These are phyloP conservation scores for Euura saliciscinereae DNA, from an alignment of 1,140 invertebrate species.

Conservation along the genomic window DNA sequence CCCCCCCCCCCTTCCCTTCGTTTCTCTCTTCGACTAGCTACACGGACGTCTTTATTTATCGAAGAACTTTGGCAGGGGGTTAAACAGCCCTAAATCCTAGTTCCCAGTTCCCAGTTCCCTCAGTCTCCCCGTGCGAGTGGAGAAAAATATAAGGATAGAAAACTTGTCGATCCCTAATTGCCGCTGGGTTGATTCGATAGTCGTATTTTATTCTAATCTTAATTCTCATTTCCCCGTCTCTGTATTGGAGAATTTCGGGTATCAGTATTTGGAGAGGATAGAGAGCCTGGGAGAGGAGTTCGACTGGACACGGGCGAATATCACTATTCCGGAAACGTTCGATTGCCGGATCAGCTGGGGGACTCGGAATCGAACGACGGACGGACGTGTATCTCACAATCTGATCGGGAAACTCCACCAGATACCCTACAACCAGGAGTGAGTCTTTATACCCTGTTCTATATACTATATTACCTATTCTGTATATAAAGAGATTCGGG, in stretches of 20 bases:
- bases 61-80: conserved; percentile 51
- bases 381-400: neutral
- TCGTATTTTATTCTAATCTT: too few relatives aligned
- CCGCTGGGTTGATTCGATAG: too few relatives aligned
- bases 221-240: too few relatives aligned
- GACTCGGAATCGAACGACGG: neutral
- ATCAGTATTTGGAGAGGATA: too few relatives aligned
- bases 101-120: conserved; percentile 25
- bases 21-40: conserved; percentile 20
- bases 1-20: conserved; percentile 12
- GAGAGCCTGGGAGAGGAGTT: too few relatives aligned
- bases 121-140: too few relatives aligned
- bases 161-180: too few relatives aligned
- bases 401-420: neutral
- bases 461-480: too few relatives aligned
- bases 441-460: too few relatives aligned
- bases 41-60: conserved; percentile 46
- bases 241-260: neutral
- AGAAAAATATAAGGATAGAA: too few relatives aligned
- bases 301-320: neutral
- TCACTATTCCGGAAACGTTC: neutral
- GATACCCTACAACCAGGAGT: too few relatives aligned
- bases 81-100: conserved; percentile 54
- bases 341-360: neutral
- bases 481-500: too few relatives aligned